Evolutionary conservation across 2,888 invertebrate species (phyloP).

Genomic region (Ophioninae sp.): DNA sequence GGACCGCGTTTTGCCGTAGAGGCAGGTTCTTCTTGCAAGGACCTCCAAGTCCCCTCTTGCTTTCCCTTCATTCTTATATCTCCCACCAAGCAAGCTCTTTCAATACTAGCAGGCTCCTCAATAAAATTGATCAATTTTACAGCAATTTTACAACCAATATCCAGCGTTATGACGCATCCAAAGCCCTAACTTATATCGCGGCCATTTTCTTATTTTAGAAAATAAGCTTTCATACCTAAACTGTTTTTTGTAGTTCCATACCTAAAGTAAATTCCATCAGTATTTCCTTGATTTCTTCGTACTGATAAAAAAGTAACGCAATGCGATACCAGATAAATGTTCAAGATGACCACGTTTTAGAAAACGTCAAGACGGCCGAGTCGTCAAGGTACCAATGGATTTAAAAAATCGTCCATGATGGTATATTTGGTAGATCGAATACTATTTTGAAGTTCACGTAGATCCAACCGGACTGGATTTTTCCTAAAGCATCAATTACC

Average conservation of each 20-base stretch:
- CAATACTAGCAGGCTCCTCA: too few species aligned
- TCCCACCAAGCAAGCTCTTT: too few species aligned
- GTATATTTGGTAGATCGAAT: not conserved
- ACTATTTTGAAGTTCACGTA: constrained; percentile 20
- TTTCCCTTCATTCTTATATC: too few species aligned
- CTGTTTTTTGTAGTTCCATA: not conserved
- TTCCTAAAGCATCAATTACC: constrained; percentile 54
- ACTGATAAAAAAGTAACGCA: not conserved
- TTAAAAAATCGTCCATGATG: not conserved
- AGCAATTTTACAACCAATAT: too few species aligned
- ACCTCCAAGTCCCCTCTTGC: too few species aligned
- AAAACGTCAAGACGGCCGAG: constrained; percentile 50
- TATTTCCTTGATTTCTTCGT: not conserved
- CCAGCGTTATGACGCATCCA: too few species aligned
- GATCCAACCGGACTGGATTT: not conserved
- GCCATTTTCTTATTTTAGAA: too few species aligned
- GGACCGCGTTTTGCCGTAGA: too few species aligned
- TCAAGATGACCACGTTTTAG: constrained; percentile 11
- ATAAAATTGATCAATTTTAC: too few species aligned
- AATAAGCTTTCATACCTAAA: too few species aligned
- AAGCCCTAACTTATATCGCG: too few species aligned
- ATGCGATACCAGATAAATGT: constrained; percentile 8
- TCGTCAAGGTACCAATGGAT: constrained; percentile 5
- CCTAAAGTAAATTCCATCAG: not conserved
- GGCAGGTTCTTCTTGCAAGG: too few species aligned